Evolutionary conservation across 2,113 vertebrate genomes (phyloP).

Genomic region (Thermophis baileyi): DNA sequence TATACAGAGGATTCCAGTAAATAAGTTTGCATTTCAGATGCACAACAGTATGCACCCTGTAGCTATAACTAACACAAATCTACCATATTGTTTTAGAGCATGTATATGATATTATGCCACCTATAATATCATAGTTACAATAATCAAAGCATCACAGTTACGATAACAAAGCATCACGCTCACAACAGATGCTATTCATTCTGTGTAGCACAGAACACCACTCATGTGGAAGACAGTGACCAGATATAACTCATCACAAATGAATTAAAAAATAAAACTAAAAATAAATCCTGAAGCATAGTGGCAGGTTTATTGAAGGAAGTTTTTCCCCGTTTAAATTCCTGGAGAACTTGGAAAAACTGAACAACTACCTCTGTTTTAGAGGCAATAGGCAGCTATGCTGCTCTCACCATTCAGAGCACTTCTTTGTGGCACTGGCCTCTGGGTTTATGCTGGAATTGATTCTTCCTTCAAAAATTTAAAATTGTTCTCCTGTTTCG

Average conservation of each 20-base stretch:
- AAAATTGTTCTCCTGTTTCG: constrained; percentile 28
- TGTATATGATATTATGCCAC: background rate
- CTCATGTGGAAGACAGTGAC: background rate
- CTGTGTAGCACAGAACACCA: background rate
- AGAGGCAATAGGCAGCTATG: constrained; percentile 23
- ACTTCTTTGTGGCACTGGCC: constrained; percentile 5
- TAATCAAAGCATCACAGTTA: background rate
- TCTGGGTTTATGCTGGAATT: constrained; percentile 11
- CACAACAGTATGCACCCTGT: background rate
- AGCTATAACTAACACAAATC: background rate
- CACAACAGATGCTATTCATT: background rate
- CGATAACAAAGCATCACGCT: background rate
- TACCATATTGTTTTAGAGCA: background rate
- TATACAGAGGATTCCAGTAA: background rate
- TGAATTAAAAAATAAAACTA: background rate
- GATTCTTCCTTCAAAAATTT: constrained; percentile 13
- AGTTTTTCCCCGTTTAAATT: background rate
- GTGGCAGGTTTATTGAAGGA: constrained; percentile 1
- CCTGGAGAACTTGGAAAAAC: background rate
- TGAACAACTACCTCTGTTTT: constrained; percentile 23
- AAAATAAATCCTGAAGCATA: background rate
- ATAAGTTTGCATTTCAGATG: background rate
- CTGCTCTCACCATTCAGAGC: constrained; percentile 25
- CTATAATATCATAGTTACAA: background rate
- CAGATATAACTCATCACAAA: background rate